Base-by-base conservation (phyloP, 2,888 invertebrate species). In the Xylota sylvarum region DNA sequence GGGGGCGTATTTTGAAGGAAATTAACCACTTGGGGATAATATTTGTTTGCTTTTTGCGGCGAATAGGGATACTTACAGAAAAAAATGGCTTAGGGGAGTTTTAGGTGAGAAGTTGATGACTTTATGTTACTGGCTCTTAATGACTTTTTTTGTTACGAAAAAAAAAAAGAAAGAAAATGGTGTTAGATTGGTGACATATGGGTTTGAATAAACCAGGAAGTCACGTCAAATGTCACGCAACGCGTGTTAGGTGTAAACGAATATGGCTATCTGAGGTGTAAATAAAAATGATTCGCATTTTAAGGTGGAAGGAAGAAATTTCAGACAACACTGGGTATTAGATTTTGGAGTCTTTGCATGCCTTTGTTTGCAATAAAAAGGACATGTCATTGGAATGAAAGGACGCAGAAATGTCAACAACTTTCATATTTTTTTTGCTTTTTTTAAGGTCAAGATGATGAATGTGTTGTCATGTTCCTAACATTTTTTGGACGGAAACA, bases 1-100 rank as follows among this genome's bases (percentile, higher is more conserved):
- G 40, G 35, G 69, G 69, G 67, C 50, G 67, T 52, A 52, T 27
- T 30, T 27, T 3, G 1, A n/a, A 52, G 27, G 52, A 52, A 17
- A 10, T 10, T 35, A 10, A 9, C 43, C 62, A 27, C 27, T 62
- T 4, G 62, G 43, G 62, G 14, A 43, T 43, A 27, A 23, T 43
- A 14, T 17, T n/a, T n/a, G 7, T 5, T 19, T 37, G 9, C 10
- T 23, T 35, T 17, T 19, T 10, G 17, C 10, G n/a, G 46, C 4
- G 46, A 40, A 17, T 17, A 17, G 14, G 17, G 46, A 37, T 37
- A 37, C 17, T 14, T 43, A 4, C 10, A 2, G 19, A 10, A 14
- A 17, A 7, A 6, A 48, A 19, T 48, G 19, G 14, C 6, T 6
- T 19, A 2, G 23, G 50, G 12, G 10, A 50, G 7, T 23, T 10